Conservation (phyloP, 2,797 vertebrate genomes). For the Fistularia tabacaria region DNA sequence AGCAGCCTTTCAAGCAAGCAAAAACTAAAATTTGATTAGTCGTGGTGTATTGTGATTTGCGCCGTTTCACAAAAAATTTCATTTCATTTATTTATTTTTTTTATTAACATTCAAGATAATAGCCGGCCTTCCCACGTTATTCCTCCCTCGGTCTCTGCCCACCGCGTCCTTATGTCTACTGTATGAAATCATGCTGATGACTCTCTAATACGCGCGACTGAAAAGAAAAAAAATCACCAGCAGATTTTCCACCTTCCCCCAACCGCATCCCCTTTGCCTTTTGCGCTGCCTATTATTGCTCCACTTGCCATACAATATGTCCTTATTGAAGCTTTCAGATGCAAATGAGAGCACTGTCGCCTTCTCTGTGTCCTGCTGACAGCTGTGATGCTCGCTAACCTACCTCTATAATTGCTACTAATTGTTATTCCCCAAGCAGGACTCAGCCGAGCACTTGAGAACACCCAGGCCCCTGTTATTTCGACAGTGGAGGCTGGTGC, state of each 20-base stretch:
- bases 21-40: no score
- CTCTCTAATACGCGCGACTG: conserved; percentile 20
- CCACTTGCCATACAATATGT: conserved; percentile 61
- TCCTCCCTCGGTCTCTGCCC: conserved; percentile 4
- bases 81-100: not conserved
- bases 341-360: conserved; percentile 62
- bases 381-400: conserved; percentile 60
- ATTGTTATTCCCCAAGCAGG: conserved; percentile 68
- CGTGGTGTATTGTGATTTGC: no score
- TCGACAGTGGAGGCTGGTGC: conserved; percentile 2
- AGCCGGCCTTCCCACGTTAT: no score
- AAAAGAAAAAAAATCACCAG: conserved; percentile 31
- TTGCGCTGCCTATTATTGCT: conserved; percentile 57
- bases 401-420: conserved; percentile 65
- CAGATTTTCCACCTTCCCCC: conserved; percentile 26
- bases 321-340: conserved; percentile 70
- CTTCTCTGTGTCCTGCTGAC: conserved; percentile 59
- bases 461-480: conserved; percentile 37
- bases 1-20: no score
- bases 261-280: conserved; percentile 53
- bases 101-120: not conserved
- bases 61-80: no score
- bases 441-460: conserved; percentile 39
- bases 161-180: conserved; percentile 21
- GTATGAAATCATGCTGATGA: conserved; percentile 33